Evolutionary conservation across 92 coral and sea anemone species (phyloP).

Genomic region (Metridium senile): DNA sequence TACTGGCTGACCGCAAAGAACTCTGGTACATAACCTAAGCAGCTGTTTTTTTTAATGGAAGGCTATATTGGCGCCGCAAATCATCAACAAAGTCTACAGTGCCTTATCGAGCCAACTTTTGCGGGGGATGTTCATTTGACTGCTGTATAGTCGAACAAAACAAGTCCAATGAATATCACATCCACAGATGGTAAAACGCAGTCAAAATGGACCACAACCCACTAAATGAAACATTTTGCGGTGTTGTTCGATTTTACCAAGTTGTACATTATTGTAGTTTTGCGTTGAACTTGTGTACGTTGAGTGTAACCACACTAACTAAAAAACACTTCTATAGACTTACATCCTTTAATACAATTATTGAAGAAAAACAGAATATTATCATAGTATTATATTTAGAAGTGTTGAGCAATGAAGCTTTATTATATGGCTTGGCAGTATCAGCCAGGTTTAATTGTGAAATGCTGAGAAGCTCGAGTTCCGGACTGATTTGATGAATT

Average conservation of each 20-base stretch:
- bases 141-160: slow-evolving; percentile 18
- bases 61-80: slow-evolving; percentile 23
- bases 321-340: background rate
- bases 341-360: background rate
- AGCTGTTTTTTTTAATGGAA: slow-evolving; percentile 17
- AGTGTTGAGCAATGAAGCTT: background rate
- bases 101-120: slow-evolving; percentile 10
- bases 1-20: slow-evolving; percentile 30
- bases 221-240: slow-evolving; percentile 3
- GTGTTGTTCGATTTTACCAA: background rate
- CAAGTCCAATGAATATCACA: slow-evolving; percentile 4
- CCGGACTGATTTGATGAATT: slow-evolving; percentile 1
- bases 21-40: slow-evolving; percentile 30
- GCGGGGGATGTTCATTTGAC: slow-evolving; percentile 42
- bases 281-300: background rate
- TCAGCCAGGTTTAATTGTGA: too few relatives aligned
- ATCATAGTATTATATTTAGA: too few relatives aligned
- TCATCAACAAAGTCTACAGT: slow-evolving; percentile 30
- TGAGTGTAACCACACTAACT: background rate
- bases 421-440: background rate
- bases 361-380: too few relatives aligned
- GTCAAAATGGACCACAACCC: slow-evolving; percentile 7
- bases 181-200: background rate
- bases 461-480: background rate
- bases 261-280: background rate